Evolutionary conservation across 1,140 invertebrate species (phyloP), one percentile per base, ranked within the genome.

Genomic region (Coenobita brevimanus): DNA sequence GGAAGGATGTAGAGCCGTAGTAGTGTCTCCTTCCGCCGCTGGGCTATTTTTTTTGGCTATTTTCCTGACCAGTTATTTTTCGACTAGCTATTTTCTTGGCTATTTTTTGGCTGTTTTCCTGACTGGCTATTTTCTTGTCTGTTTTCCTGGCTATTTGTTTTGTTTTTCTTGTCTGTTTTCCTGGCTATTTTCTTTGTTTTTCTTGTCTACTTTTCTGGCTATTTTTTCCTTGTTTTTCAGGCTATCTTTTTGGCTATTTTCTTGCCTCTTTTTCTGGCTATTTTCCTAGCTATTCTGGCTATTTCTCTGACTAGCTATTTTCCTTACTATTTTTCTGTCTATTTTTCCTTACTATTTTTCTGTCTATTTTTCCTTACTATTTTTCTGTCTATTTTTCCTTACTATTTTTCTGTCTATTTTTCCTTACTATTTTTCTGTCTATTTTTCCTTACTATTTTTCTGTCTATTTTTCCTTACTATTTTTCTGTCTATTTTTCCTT

Each of bases 21-120:
- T n/a, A n/a, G n/a, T n/a, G n/a, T n/a, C n/a, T n/a, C n/a, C n/a
- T n/a, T n/a, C n/a, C n/a, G n/a, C n/a, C n/a, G n/a, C n/a, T n/a
- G n/a, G 43, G 54, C 78, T 80, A 21, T 80, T 27, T 80, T 54
- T 80, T 24, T 10, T 54, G n/a, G 43, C 60, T n/a, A 57, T 57
- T 27, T 80, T 46, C 30, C 33, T 30, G 17, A n/a, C 30, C 36
- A 79, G 24, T 6, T 24, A 10, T 33, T 8, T 1, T 24, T 0
- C 41, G 13, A 15, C n/a, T n/a, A 15, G 17, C 15, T n/a, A 33
- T 43, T 24, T 4, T 17, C 15, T 21, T 2, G 15, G n/a, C 13
- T 13, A 2, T 21, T 46, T 36, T 79, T n/a, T 33, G 38, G 3
- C 41, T 33, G 21, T 33, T 46, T n/a, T 2, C 27, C 17, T 27